phyloP scores from a whole-genome alignment of 2,113 vertebrate species.

The Nesogale talazaci region DNA sequence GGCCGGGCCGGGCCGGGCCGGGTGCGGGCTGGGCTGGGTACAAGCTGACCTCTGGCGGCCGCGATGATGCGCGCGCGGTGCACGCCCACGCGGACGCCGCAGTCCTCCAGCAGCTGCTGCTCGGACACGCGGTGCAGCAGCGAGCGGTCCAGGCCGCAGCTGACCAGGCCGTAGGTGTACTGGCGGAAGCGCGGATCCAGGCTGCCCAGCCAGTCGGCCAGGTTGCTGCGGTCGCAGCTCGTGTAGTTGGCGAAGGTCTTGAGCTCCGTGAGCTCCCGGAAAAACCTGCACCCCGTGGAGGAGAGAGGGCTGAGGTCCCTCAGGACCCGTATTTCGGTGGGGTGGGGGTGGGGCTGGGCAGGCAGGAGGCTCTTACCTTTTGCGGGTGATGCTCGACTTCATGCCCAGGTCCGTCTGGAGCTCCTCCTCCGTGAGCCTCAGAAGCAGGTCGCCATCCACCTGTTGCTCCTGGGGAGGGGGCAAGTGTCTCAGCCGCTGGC shows the following conservation, averaged over 20 bases:
- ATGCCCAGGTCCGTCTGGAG: slow-evolving; percentile 92
- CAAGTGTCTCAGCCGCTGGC: not conserved
- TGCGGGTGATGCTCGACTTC: slow-evolving; percentile 91
- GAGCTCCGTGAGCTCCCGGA: slow-evolving; percentile 94
- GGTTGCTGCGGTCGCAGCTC: slow-evolving; percentile 96
- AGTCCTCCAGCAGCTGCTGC: slow-evolving; percentile 94
- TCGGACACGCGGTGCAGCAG: slow-evolving; percentile 92
- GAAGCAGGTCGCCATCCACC: slow-evolving; percentile 96
- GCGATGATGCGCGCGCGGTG: slow-evolving; percentile 93
- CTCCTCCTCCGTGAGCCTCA: slow-evolving; percentile 93
- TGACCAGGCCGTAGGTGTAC: slow-evolving; percentile 96
- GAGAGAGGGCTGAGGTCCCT: not conserved
- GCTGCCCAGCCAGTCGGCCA: slow-evolving; percentile 94
- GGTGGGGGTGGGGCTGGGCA: accelerated
- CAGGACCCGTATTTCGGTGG: not conserved
- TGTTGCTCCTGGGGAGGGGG: slow-evolving; percentile 90
- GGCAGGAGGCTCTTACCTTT: slow-evolving; percentile 86
- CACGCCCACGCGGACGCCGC: slow-evolving; percentile 90
- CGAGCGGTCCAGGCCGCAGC: slow-evolving; percentile 92
- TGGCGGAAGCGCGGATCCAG: slow-evolving; percentile 95
- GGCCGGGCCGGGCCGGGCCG: not conserved
- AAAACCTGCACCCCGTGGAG: slow-evolving; percentile 87
- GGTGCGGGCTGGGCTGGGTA: accelerated
- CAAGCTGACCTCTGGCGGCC: slow-evolving; percentile 83
- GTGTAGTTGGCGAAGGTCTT: slow-evolving; percentile 97